A percentile compares a stretch with the other conserved stretches of the same genome.
phyloP scores from a whole-genome alignment of 2,888 invertebrate genomes.

The Isoperla grammatica region DNA sequence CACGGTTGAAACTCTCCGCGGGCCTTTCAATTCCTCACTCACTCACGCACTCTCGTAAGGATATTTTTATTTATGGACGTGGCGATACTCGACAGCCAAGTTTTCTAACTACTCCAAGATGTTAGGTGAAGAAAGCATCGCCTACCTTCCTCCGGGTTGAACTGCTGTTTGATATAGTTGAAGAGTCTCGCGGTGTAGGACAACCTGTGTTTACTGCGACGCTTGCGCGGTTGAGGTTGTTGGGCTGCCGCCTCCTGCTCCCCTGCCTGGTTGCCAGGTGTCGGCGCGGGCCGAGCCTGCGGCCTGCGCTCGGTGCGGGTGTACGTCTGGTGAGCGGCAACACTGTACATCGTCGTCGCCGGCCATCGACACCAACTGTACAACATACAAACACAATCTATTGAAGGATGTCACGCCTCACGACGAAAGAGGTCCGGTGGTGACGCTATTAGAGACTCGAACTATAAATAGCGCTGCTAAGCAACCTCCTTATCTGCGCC shows the following conservation, averaged over 20 bases:
- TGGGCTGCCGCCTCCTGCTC: slow-evolving; percentile 8
- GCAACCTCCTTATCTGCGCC: too few relatives aligned
- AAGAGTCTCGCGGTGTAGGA: slow-evolving; percentile 36
- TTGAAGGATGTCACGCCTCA: not conserved
- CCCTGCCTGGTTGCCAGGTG: slow-evolving; percentile 12
- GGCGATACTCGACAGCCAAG: too few relatives aligned
- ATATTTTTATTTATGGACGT: too few relatives aligned
- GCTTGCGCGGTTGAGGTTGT: slow-evolving; percentile 21
- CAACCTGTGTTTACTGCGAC: slow-evolving; percentile 29
- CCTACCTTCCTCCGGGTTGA: slow-evolving; percentile 36
- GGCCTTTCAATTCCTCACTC: too few relatives aligned
- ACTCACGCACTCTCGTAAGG: too few relatives aligned
- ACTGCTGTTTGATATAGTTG: slow-evolving; percentile 37
- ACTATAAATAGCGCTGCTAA: too few relatives aligned
- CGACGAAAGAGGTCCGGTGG: too few relatives aligned
- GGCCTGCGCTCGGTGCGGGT: slow-evolving; percentile 27
- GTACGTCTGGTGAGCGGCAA: slow-evolving; percentile 31
- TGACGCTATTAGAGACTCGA: too few relatives aligned
- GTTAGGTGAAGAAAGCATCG: not conserved
- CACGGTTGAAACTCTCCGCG: too few relatives aligned
- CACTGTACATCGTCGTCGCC: slow-evolving; percentile 35
- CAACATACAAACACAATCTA: not conserved
- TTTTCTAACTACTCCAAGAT: too few relatives aligned
- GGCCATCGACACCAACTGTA: slow-evolving; percentile 15
- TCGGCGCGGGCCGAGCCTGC: slow-evolving; percentile 10